Evolutionary conservation across 2,888 invertebrate species (phyloP).

Genomic region (Xestia sexstrigata): DNA sequence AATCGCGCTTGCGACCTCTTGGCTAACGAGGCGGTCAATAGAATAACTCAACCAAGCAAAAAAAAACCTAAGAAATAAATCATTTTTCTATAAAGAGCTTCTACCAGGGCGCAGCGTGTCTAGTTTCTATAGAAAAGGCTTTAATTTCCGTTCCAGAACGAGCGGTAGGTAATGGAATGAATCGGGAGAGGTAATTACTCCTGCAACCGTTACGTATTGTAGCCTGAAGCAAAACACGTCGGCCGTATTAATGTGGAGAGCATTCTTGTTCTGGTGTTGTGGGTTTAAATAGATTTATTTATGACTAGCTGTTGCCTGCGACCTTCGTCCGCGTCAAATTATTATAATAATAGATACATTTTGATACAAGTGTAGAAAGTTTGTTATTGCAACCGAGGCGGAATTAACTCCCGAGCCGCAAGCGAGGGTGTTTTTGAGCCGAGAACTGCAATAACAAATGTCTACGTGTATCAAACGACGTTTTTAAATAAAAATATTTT

Average conservation of each 20-base stretch:
- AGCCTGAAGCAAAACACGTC: conserved; percentile 28
- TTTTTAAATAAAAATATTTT: too few relatives aligned
- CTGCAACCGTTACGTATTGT: conserved; percentile 44
- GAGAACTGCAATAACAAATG: too few relatives aligned
- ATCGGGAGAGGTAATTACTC: conserved; percentile 65
- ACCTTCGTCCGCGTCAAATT: too few relatives aligned
- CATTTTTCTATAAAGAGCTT: conserved; percentile 18
- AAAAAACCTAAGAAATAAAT: conserved; percentile 28
- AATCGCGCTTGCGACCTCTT: neutral
- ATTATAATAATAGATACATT: too few relatives aligned
- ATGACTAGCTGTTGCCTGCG: too few relatives aligned
- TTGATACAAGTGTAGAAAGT: too few relatives aligned
- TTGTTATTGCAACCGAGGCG: too few relatives aligned
- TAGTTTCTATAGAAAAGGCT: conserved; percentile 60
- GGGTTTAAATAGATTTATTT: too few relatives aligned
- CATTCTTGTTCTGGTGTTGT: conserved; percentile 5
- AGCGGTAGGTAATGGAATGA: conserved; percentile 64
- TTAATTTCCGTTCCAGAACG: conserved; percentile 70
- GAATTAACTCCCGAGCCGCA: too few relatives aligned
- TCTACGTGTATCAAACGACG: too few relatives aligned
- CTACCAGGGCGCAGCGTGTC: conserved; percentile 24
- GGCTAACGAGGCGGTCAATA: neutral
- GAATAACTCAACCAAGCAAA: neutral
- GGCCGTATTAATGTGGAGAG: conserved; percentile 17
- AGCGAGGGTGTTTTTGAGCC: too few relatives aligned